Percentiles rank a stretch among this genome's conserved stretches.
These are phyloP conservation scores for Corapipo altera DNA, from an alignment of 2,113 vertebrate species.

Conservation along the genomic window DNA sequence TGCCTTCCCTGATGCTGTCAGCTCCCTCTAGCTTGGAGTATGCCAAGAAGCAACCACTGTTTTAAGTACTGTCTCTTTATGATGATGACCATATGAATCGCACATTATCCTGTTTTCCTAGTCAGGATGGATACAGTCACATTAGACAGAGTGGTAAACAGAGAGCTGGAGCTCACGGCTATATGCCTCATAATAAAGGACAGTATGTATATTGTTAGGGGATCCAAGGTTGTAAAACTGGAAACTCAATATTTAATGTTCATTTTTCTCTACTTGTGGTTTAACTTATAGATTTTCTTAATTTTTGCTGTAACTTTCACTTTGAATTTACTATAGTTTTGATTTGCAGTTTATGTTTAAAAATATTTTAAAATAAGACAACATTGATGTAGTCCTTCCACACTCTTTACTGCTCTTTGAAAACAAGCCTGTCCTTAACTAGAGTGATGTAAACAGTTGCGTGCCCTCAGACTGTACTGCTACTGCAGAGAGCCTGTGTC, in stretches of 20 bases:
- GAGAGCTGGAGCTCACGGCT: background rate
- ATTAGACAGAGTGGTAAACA: background rate
- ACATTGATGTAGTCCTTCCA: background rate
- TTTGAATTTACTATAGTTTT: background rate
- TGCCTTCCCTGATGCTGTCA: background rate
- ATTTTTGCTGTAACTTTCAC: background rate
- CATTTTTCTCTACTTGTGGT: background rate
- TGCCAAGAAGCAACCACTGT: background rate
- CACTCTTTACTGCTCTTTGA: background rate
- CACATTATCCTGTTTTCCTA: background rate
- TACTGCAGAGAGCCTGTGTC: background rate
- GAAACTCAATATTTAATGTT: background rate
- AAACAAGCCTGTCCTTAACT: background rate
- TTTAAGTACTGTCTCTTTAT: background rate
- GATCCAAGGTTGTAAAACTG: background rate
- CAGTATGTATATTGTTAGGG: background rate
- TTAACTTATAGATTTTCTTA: background rate
- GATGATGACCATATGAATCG: background rate
- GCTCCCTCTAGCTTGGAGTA: background rate
- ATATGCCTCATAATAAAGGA: background rate
- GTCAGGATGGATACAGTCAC: background rate
- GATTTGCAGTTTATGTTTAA: background rate
- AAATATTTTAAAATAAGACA: background rate
- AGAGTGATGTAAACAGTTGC: background rate
- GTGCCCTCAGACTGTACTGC: background rate